A percentile compares a stretch with the other conserved stretches of the same genome.
These are phyloP conservation scores for Eristalis pertinax DNA, from an alignment of 2,888 invertebrate genomes.

Conservation along the genomic window DNA sequence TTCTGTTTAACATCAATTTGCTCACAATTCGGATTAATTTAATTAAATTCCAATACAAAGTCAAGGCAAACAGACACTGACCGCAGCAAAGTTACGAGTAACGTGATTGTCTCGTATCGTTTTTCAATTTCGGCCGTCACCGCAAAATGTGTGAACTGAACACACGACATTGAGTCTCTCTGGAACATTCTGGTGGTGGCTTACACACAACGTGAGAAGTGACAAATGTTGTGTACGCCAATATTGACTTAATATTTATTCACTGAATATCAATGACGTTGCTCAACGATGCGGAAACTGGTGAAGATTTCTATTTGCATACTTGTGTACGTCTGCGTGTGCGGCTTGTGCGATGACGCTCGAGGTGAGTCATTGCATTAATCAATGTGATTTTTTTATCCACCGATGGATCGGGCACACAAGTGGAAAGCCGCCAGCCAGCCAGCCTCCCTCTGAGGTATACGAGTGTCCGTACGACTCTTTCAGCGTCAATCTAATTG, in stretches of 20 bases:
- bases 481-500: slow-evolving; percentile 29
- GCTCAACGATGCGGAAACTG: slow-evolving; percentile 53
- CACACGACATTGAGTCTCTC: slow-evolving; percentile 13
- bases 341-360: neutral
- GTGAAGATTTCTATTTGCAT: neutral
- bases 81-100: slow-evolving; percentile 24
- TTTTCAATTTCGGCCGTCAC: slow-evolving; percentile 25
- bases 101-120: slow-evolving; percentile 36
- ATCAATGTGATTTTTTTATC: slow-evolving; percentile 42
- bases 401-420: slow-evolving; percentile 41
- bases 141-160: slow-evolving; percentile 18
- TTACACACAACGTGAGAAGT: neutral
- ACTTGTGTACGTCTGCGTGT: neutral
- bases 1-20: neutral
- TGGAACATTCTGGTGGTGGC: slow-evolving; percentile 37
- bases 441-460: slow-evolving; percentile 2
- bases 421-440: slow-evolving; percentile 40
- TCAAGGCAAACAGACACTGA: slow-evolving; percentile 41
- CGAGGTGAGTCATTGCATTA: slow-evolving; percentile 48
- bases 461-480: neutral
- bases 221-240: neutral
- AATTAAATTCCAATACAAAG: slow-evolving; percentile 39
- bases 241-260: neutral
- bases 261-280: slow-evolving; percentile 50
- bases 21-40: neutral